Conservation (phyloP, 2,797 vertebrate species). For the Furcifer pardalis region DNA sequence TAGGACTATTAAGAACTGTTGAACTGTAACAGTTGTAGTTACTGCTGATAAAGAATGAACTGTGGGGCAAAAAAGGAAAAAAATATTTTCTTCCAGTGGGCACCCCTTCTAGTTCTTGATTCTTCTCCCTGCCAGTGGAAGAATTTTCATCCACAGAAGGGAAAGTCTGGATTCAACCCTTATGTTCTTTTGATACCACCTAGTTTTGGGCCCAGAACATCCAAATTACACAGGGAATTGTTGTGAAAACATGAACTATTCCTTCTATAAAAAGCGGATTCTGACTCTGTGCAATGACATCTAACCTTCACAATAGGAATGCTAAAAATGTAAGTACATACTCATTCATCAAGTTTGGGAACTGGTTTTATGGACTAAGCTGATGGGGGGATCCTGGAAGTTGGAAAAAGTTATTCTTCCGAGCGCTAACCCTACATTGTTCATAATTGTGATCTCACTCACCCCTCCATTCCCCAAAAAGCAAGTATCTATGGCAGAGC, state of each 20-base stretch:
- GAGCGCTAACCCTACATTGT: background rate
- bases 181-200: background rate
- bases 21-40: background rate
- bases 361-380: no score
- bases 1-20: background rate
- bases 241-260: background rate
- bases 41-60: background rate
- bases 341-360: background rate
- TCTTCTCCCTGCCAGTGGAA: background rate
- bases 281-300: background rate
- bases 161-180: no score
- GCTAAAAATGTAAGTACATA: background rate
- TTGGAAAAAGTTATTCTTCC: no score
- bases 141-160: background rate
- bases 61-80: background rate
- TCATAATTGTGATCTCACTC: background rate
- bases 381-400: no score
- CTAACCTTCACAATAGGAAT: background rate
- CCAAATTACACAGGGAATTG: background rate
- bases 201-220: background rate
- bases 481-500: background rate
- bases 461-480: background rate
- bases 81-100: background rate
- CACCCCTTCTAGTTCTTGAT: background rate
- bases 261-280: background rate